Conservation (phyloP, 2,797 vertebrate genomes). For the Pantherophis alleghaniensis region DNA sequence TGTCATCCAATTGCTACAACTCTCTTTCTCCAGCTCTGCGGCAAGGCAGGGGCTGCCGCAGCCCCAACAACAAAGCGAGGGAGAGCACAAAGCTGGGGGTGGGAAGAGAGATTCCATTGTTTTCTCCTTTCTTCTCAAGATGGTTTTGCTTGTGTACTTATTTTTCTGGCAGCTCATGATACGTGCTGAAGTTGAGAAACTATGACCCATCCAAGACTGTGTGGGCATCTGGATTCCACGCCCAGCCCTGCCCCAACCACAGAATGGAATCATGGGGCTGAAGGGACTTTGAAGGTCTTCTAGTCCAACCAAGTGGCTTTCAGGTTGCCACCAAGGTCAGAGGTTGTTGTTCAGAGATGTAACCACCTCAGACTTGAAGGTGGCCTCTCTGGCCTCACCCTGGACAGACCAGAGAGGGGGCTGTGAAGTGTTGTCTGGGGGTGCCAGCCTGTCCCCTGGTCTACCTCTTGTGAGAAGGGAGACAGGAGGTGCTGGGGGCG, state of each 20-base stretch:
- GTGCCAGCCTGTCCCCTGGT: background rate
- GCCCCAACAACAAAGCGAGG: background rate
- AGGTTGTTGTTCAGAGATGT: background rate
- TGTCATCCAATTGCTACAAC: conserved; percentile 3
- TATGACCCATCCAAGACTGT: background rate
- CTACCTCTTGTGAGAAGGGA: rapidly evolving
- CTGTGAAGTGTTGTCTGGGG: background rate
- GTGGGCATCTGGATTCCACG: background rate
- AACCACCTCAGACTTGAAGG: no score
- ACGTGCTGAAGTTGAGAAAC: background rate
- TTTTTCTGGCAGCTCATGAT: background rate
- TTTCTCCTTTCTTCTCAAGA: background rate
- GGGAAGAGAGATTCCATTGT: background rate
- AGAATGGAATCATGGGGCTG: background rate
- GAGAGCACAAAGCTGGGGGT: background rate
- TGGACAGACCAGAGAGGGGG: background rate
- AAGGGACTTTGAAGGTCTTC: background rate
- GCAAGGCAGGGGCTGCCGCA: background rate
- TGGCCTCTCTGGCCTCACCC: background rate
- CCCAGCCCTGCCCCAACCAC: background rate
- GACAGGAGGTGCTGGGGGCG: background rate
- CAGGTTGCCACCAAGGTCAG: background rate
- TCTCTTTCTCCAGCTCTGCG: background rate
- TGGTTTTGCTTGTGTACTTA: background rate
- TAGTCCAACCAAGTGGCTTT: background rate